Evolutionary conservation across 1,140 invertebrate species (phyloP), one percentile per base, ranked within the genome.

Genomic region (Olivierus martensii): DNA sequence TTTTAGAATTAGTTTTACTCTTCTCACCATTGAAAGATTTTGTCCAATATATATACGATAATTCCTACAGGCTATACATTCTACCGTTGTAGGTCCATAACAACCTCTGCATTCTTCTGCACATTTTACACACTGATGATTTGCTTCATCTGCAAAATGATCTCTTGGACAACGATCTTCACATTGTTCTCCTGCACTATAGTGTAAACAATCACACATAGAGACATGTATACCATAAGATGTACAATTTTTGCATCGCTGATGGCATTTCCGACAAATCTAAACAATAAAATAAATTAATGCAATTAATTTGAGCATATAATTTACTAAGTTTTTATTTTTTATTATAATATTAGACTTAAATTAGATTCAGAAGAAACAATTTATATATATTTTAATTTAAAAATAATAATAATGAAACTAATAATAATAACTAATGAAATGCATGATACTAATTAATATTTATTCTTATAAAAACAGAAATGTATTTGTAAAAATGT

Each of bases 91-190:
- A 0, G 85, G 81, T 1, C 92, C 91, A 1, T 67, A 76, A 64
- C 92, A 98, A 0, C 84, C 84, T 51, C 80, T 75, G 65, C 90
- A 94, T 67, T 91, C 85, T 3, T 69, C 61, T 58, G 82, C 77
- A 63, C 90, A 94, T 10, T 81, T 79, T 9, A 83, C 74, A 66
- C 89, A 93, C 57, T 79, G 74, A 55, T 80, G 78, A 14, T 74
- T 77, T 1, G 70, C 70, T 19, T 83, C 75, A 61, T 90, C 83
- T 1, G 84, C 81, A 64, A 81, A 93, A 62, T 90, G 79, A 51
- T 91, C 86, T 1, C 73, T 64, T 0, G 86, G 82, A 67, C 92
- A 96, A 65, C 91, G 83, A 46, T 89, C 82, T 66, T 91, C 87
- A 64, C 90, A 95, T 63, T 89, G 86, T 61, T 92, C 86, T 1